Percentiles rank a stretch among this genome's conserved stretches.
Conservation (phyloP, 2,888 invertebrate species). For the Drosophila anomelani region DNA sequence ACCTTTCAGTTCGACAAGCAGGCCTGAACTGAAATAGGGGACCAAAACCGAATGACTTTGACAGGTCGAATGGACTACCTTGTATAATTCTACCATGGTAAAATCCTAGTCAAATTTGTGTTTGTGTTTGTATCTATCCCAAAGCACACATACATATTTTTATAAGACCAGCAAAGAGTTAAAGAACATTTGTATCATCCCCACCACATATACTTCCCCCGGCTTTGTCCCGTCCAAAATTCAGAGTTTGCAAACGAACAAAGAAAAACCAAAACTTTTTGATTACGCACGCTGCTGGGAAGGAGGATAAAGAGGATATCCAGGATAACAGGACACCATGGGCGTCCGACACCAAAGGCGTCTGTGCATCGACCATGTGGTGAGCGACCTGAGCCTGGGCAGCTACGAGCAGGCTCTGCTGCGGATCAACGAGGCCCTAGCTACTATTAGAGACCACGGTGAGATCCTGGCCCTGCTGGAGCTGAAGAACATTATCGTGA, state of each 20-base stretch:
- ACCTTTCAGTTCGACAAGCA: too few species aligned
- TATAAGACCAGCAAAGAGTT: conserved; percentile 1
- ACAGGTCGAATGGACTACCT: too few species aligned
- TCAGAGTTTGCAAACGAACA: conserved; percentile 31
- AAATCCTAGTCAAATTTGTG: conserved; percentile 8
- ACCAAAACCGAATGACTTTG: too few species aligned
- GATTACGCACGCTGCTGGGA: conserved; percentile 68
- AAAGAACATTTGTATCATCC: not conserved
- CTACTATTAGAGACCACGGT: conserved; percentile 8
- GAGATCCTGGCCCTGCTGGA: conserved; percentile 54
- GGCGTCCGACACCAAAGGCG: not conserved
- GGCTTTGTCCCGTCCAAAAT: conserved; percentile 18
- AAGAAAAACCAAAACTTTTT: conserved; percentile 56
- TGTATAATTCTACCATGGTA: too few species aligned
- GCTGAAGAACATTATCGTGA: conserved; percentile 60
- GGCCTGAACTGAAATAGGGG: too few species aligned
- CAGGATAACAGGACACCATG: not conserved
- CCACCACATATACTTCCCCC: conserved; percentile 1
- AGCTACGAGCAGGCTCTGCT: conserved; percentile 60
- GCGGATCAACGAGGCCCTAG: conserved; percentile 45
- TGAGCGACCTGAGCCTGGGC: conserved; percentile 54
- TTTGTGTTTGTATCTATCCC: not conserved
- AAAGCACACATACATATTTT: not conserved
- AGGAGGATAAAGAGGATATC: not conserved
- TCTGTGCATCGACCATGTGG: conserved; percentile 31